These are phyloP conservation scores for Blera fallax DNA, from an alignment of 2,888 invertebrate genomes.

Conservation along the genomic window DNA sequence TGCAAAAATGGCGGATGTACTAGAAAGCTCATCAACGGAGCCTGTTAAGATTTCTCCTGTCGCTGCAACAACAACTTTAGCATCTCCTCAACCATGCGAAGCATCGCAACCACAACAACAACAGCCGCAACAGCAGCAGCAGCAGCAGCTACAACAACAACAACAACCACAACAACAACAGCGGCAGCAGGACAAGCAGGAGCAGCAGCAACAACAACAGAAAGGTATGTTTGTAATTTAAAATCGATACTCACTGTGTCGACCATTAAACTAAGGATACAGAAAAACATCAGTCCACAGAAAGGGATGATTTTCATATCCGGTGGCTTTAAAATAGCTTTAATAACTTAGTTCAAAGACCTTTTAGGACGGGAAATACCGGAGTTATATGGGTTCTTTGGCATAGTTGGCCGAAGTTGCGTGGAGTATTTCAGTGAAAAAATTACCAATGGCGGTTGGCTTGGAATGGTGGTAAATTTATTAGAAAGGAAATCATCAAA, in stretches of 20 bases:
- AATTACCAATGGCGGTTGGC: neutral
- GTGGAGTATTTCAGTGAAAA: neutral
- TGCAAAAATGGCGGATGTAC: conserved; percentile 68
- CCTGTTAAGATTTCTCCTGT: conserved; percentile 61
- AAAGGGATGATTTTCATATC: conserved; percentile 45
- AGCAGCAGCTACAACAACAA: conserved; percentile 22
- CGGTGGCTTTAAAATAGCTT: conserved; percentile 55
- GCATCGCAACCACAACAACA: conserved; percentile 51
- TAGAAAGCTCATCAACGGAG: conserved; percentile 65
- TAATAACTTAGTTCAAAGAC: conserved; percentile 53
- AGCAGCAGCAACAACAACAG: conserved; percentile 58
- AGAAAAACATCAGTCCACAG: conserved; percentile 12
- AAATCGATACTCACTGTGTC: conserved; percentile 53
- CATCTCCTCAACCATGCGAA: conserved; percentile 47
- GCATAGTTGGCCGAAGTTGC: neutral
- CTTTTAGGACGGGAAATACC: conserved; percentile 1
- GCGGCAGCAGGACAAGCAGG: conserved; percentile 40
- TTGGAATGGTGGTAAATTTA: no score
- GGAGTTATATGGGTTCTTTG: neutral
- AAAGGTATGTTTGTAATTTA: conserved; percentile 53
- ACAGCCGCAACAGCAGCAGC: conserved; percentile 3
- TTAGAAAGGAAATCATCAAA: neutral
- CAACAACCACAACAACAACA: conserved; percentile 24
- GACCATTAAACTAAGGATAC: conserved; percentile 40
- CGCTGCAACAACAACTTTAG: conserved; percentile 49